phyloP scores from a whole-genome alignment of 2,797 vertebrate genomes.

The Sparus aurata region DNA sequence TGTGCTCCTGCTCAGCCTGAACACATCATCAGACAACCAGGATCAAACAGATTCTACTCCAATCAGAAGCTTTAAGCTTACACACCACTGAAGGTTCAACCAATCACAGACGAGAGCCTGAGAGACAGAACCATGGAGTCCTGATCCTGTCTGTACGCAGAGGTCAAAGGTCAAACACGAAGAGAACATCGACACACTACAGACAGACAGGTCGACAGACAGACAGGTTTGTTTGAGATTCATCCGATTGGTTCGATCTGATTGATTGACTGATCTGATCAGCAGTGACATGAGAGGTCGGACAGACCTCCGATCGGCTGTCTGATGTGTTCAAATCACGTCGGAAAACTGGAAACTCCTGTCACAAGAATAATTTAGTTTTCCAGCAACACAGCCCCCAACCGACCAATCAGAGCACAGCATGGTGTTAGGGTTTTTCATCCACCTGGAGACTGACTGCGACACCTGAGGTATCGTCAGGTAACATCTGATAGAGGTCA shows the following conservation, averaged over 20 bases:
- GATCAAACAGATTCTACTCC: not conserved
- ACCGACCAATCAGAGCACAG: slow-evolving; percentile 1
- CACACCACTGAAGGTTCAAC: not conserved
- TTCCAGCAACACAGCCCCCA: too few species aligned
- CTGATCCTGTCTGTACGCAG: not conserved
- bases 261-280: slow-evolving; percentile 11
- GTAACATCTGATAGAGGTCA: not conserved
- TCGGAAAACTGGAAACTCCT: too few species aligned
- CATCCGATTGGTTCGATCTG: not conserved
- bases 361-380: too few species aligned
- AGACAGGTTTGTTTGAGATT: not conserved
- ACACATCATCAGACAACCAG: not conserved
- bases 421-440: too few species aligned
- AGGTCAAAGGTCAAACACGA: slow-evolving; percentile 6
- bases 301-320: too few species aligned
- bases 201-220: slow-evolving; percentile 5
- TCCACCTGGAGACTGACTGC: too few species aligned
- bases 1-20: not conserved
- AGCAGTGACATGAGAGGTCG: not conserved
- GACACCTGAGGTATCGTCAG: too few species aligned
- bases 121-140: not conserved
- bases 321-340: too few species aligned
- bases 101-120: slow-evolving; percentile 1
- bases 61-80: not conserved
- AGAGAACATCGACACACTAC: not conserved